These are phyloP conservation scores for Nasonia longicornis DNA, from an alignment of 1,140 invertebrate genomes.

Conservation along the genomic window DNA sequence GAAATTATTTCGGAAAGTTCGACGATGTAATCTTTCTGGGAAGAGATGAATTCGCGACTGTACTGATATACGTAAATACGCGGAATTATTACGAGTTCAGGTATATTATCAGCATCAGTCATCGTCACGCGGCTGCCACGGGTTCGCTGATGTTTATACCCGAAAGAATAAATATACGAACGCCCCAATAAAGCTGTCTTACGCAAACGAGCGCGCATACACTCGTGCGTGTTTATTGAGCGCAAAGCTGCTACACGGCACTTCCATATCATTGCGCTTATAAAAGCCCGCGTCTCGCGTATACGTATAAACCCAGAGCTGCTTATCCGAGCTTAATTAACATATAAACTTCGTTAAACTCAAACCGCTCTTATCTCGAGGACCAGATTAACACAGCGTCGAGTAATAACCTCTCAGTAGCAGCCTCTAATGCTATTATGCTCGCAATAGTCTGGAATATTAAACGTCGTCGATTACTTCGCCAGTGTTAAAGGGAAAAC, in stretches of 20 bases:
- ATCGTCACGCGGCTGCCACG: not conserved
- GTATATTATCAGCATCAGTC: not conserved
- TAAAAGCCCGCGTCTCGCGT: not conserved
- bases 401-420: not conserved
- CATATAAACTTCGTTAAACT: not conserved
- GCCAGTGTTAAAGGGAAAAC: not conserved
- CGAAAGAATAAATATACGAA: not conserved
- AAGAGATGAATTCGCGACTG: no score
- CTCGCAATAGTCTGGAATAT: not conserved
- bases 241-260: not conserved
- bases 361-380: not conserved
- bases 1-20: not conserved
- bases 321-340: not conserved
- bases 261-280: not conserved
- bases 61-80: not conserved
- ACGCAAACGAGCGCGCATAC: not conserved
- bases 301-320: not conserved
- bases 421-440: not conserved
- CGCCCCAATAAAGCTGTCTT: not conserved
- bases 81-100: not conserved
- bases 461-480: not conserved
- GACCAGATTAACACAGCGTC: not conserved
- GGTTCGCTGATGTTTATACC: not conserved
- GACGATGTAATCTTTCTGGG: not conserved
- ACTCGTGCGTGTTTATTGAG: not conserved